Base-by-base conservation (phyloP, 2,888 invertebrate species). In the Parapristionchus giblindavisi region DNA sequence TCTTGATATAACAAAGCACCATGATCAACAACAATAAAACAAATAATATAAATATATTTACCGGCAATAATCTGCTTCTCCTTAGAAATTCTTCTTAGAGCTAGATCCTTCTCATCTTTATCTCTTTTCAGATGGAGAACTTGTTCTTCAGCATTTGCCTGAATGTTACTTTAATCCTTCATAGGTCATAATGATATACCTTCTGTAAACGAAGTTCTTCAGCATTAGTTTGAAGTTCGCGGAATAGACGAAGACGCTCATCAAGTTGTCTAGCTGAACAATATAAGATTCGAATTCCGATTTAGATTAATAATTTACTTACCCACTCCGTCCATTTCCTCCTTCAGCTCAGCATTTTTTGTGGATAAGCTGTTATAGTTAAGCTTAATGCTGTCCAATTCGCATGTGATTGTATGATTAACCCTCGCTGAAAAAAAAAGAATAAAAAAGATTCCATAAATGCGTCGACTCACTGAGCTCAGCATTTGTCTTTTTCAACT, bases 121-220 rank as follows among this genome's bases (percentile, higher is more conserved):
- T 80, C 77, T 34, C 56, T 24, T 17, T 77, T 63, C 58, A 81
- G 52, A 48, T 63, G 48, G n/a, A 73, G 56, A 14, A 79, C 70
- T n/a, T 73, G 77, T 0, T 29, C 21, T 27, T 80, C 83, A 0
- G 78, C 80, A 14, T 58, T 48, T n/a, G 29, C 51, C 72, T 72
- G 24, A 0, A 60, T 43, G 27, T 24, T 38, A 17, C 21, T 24
- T 54, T 54, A 24, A 3, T 24, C 17, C 34, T 24, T 24, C n/a
- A 68, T 34, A 52, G 14, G 8, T 17, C 14, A 24, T 54, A 5
- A 17, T 43, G 2, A 8, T 56, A 11, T 48, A 72, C 72, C 72
- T 72, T 72, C 48, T 72, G 51, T 2, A 29, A n/a, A 1, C 34
- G 72, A 29, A 72, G 11, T 51, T 17, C 32, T 24, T 72, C 72